Evolutionary conservation across 2,797 vertebrate species (phyloP).

Genomic region (Heteromormyrus szaboi): DNA sequence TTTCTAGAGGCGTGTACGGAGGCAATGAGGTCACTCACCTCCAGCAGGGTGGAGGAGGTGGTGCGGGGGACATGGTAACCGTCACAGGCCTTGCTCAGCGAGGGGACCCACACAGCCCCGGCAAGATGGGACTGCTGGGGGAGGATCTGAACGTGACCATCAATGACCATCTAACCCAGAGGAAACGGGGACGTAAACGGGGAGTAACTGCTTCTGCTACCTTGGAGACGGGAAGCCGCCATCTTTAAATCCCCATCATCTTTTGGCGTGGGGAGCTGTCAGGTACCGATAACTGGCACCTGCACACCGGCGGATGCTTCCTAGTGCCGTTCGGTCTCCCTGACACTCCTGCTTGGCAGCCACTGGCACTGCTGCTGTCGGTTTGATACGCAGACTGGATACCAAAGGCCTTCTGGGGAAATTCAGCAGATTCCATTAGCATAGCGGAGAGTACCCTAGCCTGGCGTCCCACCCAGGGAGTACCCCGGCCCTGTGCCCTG

Average conservation of each 20-base stretch:
- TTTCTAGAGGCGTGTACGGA: not conserved
- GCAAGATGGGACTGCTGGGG: not conserved
- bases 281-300: not conserved
- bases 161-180: not conserved
- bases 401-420: not conserved
- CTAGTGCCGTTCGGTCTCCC: not conserved
- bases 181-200: not conserved
- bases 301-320: not conserved
- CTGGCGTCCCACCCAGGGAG: not conserved
- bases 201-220: too few species aligned
- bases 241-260: not conserved
- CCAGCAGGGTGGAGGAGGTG: not conserved
- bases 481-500: not conserved
- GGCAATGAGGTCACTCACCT: not conserved
- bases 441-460: not conserved
- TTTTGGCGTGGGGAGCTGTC: not conserved
- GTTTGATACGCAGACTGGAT: not conserved
- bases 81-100: not conserved
- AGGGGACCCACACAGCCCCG: not conserved
- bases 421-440: not conserved
- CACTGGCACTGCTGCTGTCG: not conserved
- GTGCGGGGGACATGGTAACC: not conserved
- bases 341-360: not conserved
- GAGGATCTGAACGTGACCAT: not conserved
- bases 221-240: not conserved